Percentiles rank a stretch among this genome's conserved stretches.
phyloP scores from a whole-genome alignment of 2,888 invertebrate genomes.

The Diogma glabrata region DNA sequence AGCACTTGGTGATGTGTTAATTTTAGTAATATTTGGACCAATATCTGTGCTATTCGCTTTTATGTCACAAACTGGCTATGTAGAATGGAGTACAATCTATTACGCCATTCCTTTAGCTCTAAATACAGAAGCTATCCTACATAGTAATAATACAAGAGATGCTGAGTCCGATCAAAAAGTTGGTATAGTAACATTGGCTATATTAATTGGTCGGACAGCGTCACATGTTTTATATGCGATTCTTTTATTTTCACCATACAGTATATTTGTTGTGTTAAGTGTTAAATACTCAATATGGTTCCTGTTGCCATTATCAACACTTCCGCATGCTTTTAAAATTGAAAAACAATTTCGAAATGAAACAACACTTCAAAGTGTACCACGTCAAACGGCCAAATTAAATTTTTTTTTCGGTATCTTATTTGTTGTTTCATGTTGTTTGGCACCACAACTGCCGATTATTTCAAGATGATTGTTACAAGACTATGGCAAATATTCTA shows the following conservation, averaged over 20 bases:
- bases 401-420: conserved; percentile 86
- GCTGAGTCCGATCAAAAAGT: conserved; percentile 77
- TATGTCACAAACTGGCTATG: conserved; percentile 80
- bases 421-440: conserved; percentile 73
- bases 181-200: conserved; percentile 91
- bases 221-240: conserved; percentile 86
- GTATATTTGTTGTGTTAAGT: conserved; percentile 75
- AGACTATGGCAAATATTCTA: too few species aligned
- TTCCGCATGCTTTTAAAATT: conserved; percentile 79
- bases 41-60: conserved; percentile 88
- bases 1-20: conserved; percentile 83
- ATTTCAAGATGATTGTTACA: background rate
- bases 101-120: conserved; percentile 89
- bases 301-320: conserved; percentile 73
- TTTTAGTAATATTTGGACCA: conserved; percentile 88
- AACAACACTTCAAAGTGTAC: conserved; percentile 68
- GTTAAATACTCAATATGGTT: conserved; percentile 81
- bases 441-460: conserved; percentile 48
- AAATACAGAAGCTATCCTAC: conserved; percentile 90
- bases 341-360: conserved; percentile 77
- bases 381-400: conserved; percentile 77
- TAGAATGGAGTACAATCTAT: conserved; percentile 84
- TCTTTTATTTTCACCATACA: conserved; percentile 82
- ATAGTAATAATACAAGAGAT: conserved; percentile 90
- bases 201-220: conserved; percentile 79